Conservation (phyloP, 2,113 vertebrate genomes). For the Podocnemis expansa region DNA sequence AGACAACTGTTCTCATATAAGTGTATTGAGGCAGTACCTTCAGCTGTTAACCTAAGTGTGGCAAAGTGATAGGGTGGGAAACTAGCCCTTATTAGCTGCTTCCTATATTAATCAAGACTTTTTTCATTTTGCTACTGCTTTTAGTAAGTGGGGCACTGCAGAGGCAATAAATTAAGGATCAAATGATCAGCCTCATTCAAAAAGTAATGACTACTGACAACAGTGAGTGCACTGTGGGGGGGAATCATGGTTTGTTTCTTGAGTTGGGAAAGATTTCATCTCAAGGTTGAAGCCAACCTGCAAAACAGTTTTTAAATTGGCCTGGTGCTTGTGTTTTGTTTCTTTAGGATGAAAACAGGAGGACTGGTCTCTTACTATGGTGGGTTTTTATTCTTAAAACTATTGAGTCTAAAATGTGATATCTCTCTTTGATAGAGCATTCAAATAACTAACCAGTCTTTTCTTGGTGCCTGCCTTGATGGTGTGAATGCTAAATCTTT, state of each 20-base stretch:
- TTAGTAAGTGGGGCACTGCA: not conserved
- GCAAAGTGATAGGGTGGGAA: not conserved
- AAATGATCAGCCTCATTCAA: accelerated
- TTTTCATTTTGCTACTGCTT: accelerated
- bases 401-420: not conserved
- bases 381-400: not conserved
- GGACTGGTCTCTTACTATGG: not conserved
- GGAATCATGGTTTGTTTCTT: accelerated
- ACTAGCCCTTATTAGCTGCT: not conserved
- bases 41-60: not conserved
- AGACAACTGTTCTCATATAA: not conserved
- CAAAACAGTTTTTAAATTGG: not conserved
- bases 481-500: not conserved
- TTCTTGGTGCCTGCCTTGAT: not conserved
- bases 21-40: not conserved
- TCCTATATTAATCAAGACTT: accelerated
- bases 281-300: not conserved
- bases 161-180: not conserved
- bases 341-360: not conserved
- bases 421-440: not conserved
- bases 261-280: not conserved
- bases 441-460: not conserved
- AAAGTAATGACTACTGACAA: not conserved
- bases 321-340: no score
- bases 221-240: accelerated